Conservation (phyloP, 2,888 invertebrate species). For the Philhelius pedissequus region DNA sequence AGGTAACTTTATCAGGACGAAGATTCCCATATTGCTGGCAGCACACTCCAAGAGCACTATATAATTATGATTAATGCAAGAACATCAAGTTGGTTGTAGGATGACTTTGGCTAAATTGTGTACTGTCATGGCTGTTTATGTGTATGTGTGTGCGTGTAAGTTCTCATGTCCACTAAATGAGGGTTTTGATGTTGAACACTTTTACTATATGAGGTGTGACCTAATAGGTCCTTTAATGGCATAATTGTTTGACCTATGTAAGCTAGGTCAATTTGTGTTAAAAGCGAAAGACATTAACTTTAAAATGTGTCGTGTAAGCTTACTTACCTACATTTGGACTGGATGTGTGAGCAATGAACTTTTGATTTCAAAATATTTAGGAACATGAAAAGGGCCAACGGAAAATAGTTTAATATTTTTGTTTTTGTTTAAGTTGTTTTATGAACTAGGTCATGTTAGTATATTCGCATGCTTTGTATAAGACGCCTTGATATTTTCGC, state of each 20-base stretch:
- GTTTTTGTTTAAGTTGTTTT: no score
- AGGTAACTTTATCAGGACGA: slow-evolving; percentile 4
- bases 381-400: not conserved
- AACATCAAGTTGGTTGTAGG: slow-evolving; percentile 29
- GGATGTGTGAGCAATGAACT: not conserved
- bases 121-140: not conserved
- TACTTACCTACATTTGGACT: not conserved
- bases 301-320: not conserved
- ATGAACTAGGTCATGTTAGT: no score
- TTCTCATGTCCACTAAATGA: slow-evolving; percentile 52
- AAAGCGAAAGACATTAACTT: slow-evolving; percentile 10
- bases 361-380: not conserved
- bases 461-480: no score
- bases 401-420: no score
- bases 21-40: not conserved
- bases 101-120: not conserved
- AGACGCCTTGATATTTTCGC: no score
- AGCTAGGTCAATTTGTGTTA: not conserved
- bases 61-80: slow-evolving; percentile 64
- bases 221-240: slow-evolving; percentile 55
- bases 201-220: slow-evolving; percentile 45
- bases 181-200: slow-evolving; percentile 55
- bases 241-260: slow-evolving; percentile 54
- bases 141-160: not conserved
- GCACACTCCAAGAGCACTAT: slow-evolving; percentile 35